Conservation (phyloP, 2,113 vertebrate species). For the Serinus canaria region DNA sequence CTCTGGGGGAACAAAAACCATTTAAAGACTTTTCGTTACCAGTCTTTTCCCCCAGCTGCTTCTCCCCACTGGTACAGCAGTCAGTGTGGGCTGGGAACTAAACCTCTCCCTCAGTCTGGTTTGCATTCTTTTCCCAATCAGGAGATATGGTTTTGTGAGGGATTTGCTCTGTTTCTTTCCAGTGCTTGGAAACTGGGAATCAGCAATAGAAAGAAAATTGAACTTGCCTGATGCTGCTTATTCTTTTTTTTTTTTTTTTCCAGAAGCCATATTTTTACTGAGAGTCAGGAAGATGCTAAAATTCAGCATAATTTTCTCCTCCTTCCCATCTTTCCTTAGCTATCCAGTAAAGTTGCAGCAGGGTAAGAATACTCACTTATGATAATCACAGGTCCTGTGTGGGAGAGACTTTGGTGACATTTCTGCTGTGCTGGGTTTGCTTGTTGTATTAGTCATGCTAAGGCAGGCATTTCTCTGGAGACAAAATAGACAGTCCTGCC, state of each 20-base stretch:
- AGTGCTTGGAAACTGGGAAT: background rate
- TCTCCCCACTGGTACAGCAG: background rate
- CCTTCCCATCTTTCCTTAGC: background rate
- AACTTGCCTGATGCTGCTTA: background rate
- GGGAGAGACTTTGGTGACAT: background rate
- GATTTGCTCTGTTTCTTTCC: slow-evolving; percentile 33
- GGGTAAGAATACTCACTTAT: background rate
- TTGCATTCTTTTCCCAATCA: background rate
- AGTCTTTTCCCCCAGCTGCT: background rate
- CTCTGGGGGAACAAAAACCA: background rate
- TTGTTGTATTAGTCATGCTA: background rate
- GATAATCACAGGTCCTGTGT: background rate
- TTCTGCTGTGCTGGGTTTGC: slow-evolving; percentile 6
- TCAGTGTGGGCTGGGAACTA: background rate
- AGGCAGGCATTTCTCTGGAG: background rate
- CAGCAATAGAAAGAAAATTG: background rate
- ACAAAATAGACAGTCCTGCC: background rate
- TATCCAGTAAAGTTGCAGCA: background rate
- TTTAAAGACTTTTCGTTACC: background rate
- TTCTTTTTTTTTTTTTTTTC: background rate
- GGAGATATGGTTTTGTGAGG: background rate
- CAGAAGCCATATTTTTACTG: background rate
- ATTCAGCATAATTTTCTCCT: background rate
- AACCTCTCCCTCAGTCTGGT: background rate
- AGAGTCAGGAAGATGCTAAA: background rate